phyloP scores from a whole-genome alignment of 30 jellyfish, hydroid and myxozoan genomes.

The Clytia hemisphaerica region DNA sequence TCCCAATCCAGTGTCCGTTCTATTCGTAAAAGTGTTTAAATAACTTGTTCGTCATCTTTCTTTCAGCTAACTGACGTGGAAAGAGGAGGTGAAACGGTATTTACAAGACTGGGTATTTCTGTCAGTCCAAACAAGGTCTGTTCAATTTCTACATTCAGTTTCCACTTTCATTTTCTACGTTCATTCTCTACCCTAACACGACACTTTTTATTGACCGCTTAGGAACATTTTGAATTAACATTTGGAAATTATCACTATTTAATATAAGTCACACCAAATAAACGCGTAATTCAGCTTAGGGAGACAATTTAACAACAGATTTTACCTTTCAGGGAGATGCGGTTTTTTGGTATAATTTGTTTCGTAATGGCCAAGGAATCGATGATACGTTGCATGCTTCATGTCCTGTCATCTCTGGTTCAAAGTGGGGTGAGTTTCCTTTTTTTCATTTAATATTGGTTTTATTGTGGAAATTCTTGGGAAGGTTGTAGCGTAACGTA shows the following conservation, averaged over 20 bases:
- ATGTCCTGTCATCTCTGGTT: slow-evolving; percentile 95
- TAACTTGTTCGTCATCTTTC: not conserved
- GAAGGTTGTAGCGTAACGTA: too few relatives aligned
- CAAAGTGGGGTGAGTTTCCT: slow-evolving; percentile 81
- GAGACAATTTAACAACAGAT: too few relatives aligned
- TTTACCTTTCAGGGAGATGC: slow-evolving; percentile 96
- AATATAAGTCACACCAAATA: too few relatives aligned
- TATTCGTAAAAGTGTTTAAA: not conserved
- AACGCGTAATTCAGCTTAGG: too few relatives aligned
- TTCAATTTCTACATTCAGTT: too few relatives aligned
- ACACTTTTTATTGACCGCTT: too few relatives aligned
- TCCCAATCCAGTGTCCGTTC: not conserved
- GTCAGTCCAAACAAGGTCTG: slow-evolving; percentile 73
- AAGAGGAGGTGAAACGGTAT: slow-evolving; percentile 93
- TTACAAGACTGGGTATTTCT: slow-evolving; percentile 71
- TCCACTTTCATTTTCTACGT: too few relatives aligned
- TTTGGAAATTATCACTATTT: too few relatives aligned
- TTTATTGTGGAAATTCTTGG: not conserved
- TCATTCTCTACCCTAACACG: too few relatives aligned
- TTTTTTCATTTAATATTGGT: not conserved
- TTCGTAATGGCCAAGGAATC: slow-evolving; percentile 74
- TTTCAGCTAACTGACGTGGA: slow-evolving; percentile 85
- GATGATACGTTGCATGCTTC: slow-evolving; percentile 90
- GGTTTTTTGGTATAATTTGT: slow-evolving; percentile 79
- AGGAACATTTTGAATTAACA: too few relatives aligned